A percentile compares a stretch with the other conserved stretches of the same genome.
Conservation (phyloP, 1,140 invertebrate species). For the Pantala flavescens region DNA sequence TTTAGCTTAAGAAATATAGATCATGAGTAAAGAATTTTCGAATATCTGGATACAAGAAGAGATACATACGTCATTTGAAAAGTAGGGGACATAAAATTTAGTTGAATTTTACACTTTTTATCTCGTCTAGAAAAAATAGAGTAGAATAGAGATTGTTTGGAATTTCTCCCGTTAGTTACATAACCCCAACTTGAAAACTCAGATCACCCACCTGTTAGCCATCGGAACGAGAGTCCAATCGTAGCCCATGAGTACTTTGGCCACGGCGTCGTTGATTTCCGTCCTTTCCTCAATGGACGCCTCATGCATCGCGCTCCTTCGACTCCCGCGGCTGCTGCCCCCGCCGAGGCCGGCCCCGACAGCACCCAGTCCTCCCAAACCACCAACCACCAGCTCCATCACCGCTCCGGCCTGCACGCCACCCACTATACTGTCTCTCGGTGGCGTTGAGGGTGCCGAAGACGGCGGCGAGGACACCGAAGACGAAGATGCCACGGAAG, state of each 20-base stretch:
- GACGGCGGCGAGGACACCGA: not conserved
- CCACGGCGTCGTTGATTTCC: slow-evolving; percentile 59
- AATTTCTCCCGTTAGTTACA: no score
- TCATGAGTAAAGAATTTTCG: no score
- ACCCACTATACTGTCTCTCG: not conserved
- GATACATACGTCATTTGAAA: no score
- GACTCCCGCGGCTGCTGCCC: slow-evolving; percentile 15
- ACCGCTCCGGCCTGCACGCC: not conserved
- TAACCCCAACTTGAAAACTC: no score
- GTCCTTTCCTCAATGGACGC: slow-evolving; percentile 32
- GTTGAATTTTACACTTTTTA: no score
- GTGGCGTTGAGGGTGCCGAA: not conserved
- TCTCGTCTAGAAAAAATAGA: no score
- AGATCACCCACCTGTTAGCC: slow-evolving; percentile 56
- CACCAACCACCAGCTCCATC: not conserved
- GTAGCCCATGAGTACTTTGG: slow-evolving; percentile 67
- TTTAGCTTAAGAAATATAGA: no score
- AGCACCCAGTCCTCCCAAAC: not conserved
- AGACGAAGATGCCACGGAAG: slow-evolving; percentile 16
- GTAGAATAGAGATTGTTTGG: no score
- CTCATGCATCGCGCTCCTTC: slow-evolving; percentile 16
- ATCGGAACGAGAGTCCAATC: slow-evolving; percentile 76
- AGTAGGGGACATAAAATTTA: no score
- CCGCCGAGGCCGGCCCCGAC: not conserved
- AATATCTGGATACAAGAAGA: no score